Evolutionary conservation across 2,888 invertebrate genomes (phyloP).

Genomic region (Drosophila niveifrons): DNA sequence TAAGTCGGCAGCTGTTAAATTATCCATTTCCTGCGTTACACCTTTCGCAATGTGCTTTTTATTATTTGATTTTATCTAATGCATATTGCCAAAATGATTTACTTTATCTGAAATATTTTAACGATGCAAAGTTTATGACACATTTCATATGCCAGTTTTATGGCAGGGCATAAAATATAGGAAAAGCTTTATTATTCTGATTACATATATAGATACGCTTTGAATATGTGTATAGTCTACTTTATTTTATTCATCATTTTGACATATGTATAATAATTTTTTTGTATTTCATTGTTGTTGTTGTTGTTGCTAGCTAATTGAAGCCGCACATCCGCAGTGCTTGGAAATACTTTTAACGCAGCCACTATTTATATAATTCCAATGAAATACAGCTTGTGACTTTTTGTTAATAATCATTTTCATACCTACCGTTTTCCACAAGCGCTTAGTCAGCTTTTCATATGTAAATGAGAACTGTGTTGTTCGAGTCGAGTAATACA

Average conservation of each 20-base stretch:
- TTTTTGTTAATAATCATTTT: constrained; percentile 15
- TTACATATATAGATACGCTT: constrained; percentile 29
- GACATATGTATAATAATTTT: constrained; percentile 55
- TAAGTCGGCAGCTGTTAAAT: not conserved
- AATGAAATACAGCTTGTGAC: constrained; percentile 38
- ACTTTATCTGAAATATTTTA: constrained; percentile 11
- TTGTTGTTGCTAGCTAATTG: constrained; percentile 37
- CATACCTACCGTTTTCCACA: not conserved
- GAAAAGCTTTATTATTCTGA: constrained; percentile 42
- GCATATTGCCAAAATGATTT: not conserved
- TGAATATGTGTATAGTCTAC: constrained; percentile 29
- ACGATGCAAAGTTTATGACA: constrained; percentile 19
- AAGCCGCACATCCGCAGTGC: constrained; percentile 50
- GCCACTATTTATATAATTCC: constrained; percentile 37
- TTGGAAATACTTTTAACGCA: constrained; percentile 32
- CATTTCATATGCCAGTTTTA: constrained; percentile 33
- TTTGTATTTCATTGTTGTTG: constrained; percentile 7
- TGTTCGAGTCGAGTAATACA: constrained; percentile 1
- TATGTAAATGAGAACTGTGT: constrained; percentile 21
- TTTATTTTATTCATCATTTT: constrained; percentile 46
- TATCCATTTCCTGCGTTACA: not conserved
- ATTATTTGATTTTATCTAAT: not conserved
- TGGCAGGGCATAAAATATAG: constrained; percentile 35
- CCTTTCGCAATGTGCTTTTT: not conserved
- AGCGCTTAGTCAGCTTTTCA: constrained; percentile 40